These are phyloP conservation scores for Drosophila equinoxialis DNA, from an alignment of 1,140 invertebrate genomes.

Conservation along the genomic window DNA sequence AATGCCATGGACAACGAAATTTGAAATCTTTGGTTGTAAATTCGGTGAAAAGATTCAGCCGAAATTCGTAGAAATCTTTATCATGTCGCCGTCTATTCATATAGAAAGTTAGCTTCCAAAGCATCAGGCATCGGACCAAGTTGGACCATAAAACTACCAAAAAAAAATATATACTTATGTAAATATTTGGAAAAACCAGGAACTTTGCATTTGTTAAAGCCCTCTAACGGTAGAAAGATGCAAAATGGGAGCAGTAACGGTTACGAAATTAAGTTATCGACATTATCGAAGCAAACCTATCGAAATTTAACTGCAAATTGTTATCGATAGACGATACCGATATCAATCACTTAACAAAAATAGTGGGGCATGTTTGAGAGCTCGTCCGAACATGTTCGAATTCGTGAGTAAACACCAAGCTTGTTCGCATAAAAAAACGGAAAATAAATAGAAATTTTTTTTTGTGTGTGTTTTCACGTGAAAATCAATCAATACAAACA, in stretches of 20 bases:
- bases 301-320: background rate
- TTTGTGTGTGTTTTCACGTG: background rate
- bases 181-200: no score
- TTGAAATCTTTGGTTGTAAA: background rate
- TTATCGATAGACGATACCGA: background rate
- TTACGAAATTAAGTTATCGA: no score
- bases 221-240: no score
- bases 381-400: no score
- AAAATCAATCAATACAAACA: background rate
- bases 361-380: background rate
- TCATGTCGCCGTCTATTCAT: background rate
- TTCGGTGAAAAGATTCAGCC: background rate
- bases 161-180: no score
- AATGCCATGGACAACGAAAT: background rate
- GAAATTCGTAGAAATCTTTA: constrained; percentile 3
- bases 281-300: no score
- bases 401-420: background rate
- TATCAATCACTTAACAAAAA: background rate
- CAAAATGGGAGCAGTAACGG: no score
- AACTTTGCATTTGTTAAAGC: no score
- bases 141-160: no score
- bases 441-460: background rate
- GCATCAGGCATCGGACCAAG: no score
- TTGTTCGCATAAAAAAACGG: no score
- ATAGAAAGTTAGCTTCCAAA: background rate